These are phyloP conservation scores for Erebia aethiops DNA, from an alignment of 2,888 invertebrate species.

Conservation along the genomic window DNA sequence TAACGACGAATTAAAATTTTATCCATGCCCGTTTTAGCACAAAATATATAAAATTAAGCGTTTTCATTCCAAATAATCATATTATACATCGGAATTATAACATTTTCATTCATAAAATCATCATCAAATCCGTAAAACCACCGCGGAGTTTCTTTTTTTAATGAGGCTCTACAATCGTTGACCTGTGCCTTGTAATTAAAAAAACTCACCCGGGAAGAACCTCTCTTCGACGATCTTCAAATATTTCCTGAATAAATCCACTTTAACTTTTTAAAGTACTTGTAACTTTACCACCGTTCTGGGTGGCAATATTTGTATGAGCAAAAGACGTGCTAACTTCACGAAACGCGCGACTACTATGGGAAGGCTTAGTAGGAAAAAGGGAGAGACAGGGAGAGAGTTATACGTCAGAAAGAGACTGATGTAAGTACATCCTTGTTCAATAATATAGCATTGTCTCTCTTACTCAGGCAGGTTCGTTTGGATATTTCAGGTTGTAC, in stretches of 20 bases:
- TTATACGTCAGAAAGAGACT: slow-evolving; percentile 11
- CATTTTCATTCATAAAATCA: slow-evolving; percentile 12
- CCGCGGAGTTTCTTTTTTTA: neutral
- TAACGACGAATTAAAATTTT: neutral
- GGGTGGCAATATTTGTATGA: slow-evolving; percentile 33
- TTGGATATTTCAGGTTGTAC: slow-evolving; percentile 28
- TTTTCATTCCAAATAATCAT: neutral
- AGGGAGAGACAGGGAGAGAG: slow-evolving; percentile 1
- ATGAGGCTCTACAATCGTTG: neutral
- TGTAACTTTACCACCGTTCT: slow-evolving; percentile 40
- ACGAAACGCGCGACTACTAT: slow-evolving; percentile 23
- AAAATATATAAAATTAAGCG: neutral
- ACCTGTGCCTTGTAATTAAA: neutral
- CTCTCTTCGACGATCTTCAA: slow-evolving; percentile 47
- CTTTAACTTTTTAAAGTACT: slow-evolving; percentile 47
- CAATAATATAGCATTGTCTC: slow-evolving; percentile 12
- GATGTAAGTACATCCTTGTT: slow-evolving; percentile 19
- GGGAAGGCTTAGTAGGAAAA: slow-evolving; percentile 18
- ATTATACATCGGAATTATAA: neutral
- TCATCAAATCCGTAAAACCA: neutral
- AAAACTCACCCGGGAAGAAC: slow-evolving; percentile 47
- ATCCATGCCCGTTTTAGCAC: neutral
- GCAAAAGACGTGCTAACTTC: slow-evolving; percentile 11
- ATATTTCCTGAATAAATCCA: slow-evolving; percentile 50
- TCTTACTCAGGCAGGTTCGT: slow-evolving; percentile 14